A percentile compares a stretch with the other conserved stretches of the same genome.
Conservation (phyloP, 2,888 invertebrate genomes). For the Ectropis crepuscularia region DNA sequence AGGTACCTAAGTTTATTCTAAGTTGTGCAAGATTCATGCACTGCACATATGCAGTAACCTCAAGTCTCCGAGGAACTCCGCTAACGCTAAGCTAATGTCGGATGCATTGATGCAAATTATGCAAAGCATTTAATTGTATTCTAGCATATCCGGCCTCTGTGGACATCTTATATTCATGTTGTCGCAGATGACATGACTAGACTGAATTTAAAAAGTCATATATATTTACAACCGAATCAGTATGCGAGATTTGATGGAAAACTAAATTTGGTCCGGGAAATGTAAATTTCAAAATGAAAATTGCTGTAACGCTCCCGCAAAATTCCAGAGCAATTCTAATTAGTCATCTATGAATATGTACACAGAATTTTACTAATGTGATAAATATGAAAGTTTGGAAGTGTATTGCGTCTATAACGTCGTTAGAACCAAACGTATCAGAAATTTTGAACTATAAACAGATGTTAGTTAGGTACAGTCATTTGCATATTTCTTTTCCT, state of each 20-base stretch:
- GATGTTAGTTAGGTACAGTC: no score
- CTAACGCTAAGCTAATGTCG: slow-evolving; percentile 44
- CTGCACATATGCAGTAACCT: slow-evolving; percentile 39
- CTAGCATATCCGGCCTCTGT: slow-evolving; percentile 61
- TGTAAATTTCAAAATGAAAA: slow-evolving; percentile 14
- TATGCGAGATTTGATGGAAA: slow-evolving; percentile 19
- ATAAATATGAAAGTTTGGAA: no score
- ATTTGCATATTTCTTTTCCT: no score
- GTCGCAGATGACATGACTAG: slow-evolving; percentile 27
- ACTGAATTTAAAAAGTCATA: slow-evolving; percentile 22
- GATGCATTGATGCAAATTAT: slow-evolving; percentile 64
- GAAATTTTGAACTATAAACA: not conserved
- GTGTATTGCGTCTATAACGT: not conserved
- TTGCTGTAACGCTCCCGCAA: not conserved
- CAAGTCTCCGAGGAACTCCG: slow-evolving; percentile 36
- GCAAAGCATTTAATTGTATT: slow-evolving; percentile 74
- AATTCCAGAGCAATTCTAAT: slow-evolving; percentile 9
- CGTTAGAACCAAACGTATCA: not conserved
- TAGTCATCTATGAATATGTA: not conserved
- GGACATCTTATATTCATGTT: slow-evolving; percentile 57
- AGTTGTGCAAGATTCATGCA: slow-evolving; percentile 33
- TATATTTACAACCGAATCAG: slow-evolving; percentile 23
- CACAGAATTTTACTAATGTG: not conserved
- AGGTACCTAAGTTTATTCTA: slow-evolving; percentile 22
- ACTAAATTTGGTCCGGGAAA: slow-evolving; percentile 14